These are phyloP conservation scores for Astreopora myriophthalma DNA, from an alignment of 64 coral and sea anemone species.

Conservation along the genomic window DNA sequence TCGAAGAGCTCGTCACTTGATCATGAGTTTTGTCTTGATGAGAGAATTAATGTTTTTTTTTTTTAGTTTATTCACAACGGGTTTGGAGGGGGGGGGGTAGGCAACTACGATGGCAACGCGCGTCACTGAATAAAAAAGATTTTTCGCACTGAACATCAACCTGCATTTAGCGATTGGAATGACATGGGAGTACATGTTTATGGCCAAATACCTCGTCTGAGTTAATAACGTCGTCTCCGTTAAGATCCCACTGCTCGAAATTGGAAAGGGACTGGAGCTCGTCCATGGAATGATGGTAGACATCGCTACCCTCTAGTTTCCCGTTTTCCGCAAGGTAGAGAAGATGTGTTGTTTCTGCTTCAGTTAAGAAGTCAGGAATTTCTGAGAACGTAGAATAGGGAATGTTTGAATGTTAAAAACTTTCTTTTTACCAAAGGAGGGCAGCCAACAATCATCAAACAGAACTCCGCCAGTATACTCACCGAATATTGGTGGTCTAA, in stretches of 20 bases:
- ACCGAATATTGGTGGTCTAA: slow-evolving; percentile 72
- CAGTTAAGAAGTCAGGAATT: slow-evolving; percentile 57
- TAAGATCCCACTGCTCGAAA: slow-evolving; percentile 60
- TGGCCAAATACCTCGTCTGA: slow-evolving; percentile 29
- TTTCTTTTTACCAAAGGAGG: background rate
- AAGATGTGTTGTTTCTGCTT: slow-evolving; percentile 15
- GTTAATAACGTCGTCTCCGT: slow-evolving; percentile 42
- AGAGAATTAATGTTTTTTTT: too few species aligned
- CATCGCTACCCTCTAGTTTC: slow-evolving; percentile 51
- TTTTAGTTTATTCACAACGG: too few species aligned
- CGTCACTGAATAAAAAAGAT: too few species aligned
- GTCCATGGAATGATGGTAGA: slow-evolving; percentile 10
- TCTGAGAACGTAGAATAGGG: background rate
- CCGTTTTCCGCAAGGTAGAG: slow-evolving; percentile 9
- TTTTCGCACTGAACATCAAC: too few species aligned
- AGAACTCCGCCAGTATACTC: background rate
- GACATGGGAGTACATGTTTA: background rate
- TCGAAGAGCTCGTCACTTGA: too few species aligned
- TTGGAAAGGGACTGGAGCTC: background rate
- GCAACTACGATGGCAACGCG: too few species aligned
- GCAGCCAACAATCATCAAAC: too few species aligned
- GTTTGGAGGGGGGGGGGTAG: too few species aligned
- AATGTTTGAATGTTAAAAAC: background rate
- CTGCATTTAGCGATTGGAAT: too few species aligned
- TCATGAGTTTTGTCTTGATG: too few species aligned